These are phyloP conservation scores for Micropoecilia bifurca DNA, from an alignment of 2,797 vertebrate species.

Conservation along the genomic window DNA sequence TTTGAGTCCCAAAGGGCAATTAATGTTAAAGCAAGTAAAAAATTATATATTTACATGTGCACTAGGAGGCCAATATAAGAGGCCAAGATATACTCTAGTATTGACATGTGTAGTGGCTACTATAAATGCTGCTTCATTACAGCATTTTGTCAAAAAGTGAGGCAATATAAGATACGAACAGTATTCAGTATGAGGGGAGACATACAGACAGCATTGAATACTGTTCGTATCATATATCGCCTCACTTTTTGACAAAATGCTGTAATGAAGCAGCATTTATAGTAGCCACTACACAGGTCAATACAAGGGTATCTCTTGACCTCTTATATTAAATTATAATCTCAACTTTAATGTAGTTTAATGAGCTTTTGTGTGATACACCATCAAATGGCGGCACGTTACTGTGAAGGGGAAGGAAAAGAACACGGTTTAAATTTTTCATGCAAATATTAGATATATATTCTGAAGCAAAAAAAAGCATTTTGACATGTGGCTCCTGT, in stretches of 20 bases:
- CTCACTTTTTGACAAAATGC: background rate
- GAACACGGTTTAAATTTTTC: background rate
- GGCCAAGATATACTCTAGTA: no score
- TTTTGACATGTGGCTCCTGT: background rate
- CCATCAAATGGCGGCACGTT: background rate
- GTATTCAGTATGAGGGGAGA: no score
- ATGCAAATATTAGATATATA: background rate
- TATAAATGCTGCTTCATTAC: no score
- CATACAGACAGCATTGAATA: background rate
- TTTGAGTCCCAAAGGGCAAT: background rate
- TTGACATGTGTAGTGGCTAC: no score
- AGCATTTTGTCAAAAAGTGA: no score
- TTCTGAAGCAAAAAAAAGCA: background rate
- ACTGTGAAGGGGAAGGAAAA: background rate
- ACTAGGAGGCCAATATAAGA: no score
- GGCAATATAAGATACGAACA: no score
- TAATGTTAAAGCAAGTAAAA: no score
- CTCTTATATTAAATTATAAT: background rate
- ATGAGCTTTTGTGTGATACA: background rate
- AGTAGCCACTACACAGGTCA: background rate
- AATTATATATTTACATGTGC: no score
- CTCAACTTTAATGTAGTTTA: background rate
- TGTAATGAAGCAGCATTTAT: background rate
- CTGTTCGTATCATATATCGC: background rate
- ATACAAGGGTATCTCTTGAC: background rate